Evolutionary conservation across 2,113 vertebrate species (phyloP).

Genomic region (Arvicanthis niloticus): DNA sequence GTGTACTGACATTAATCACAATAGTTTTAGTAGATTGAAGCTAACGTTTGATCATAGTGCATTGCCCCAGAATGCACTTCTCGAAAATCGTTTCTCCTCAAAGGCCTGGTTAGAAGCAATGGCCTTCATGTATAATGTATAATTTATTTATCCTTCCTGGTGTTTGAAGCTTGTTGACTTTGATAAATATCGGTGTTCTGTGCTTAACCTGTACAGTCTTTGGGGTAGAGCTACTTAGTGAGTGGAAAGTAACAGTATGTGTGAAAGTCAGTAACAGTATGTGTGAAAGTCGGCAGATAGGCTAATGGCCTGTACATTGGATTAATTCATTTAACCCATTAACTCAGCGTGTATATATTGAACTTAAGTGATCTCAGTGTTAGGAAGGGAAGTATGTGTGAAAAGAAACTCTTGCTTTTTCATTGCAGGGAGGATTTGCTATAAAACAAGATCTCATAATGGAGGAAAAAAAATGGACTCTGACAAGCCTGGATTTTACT

Average conservation of each 20-base stretch:
- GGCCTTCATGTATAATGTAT: constrained; percentile 45
- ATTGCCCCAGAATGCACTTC: constrained; percentile 1
- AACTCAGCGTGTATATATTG: constrained; percentile 4
- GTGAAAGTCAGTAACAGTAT: constrained; percentile 4
- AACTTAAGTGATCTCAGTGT: background rate
- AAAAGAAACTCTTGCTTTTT: constrained; percentile 14
- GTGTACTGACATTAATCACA: constrained; percentile 44
- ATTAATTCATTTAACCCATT: constrained; percentile 9
- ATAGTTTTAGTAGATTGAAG: constrained; percentile 39
- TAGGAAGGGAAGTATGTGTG: background rate
- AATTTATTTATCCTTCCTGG: constrained; percentile 59
- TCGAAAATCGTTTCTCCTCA: constrained; percentile 21
- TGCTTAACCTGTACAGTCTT: constrained; percentile 7
- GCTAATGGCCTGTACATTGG: background rate
- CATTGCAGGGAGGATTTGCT: background rate
- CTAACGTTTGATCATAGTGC: constrained; percentile 55
- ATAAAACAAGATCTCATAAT: background rate
- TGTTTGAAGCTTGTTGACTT: constrained; percentile 61
- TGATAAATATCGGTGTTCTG: constrained; percentile 63
- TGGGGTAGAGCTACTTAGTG: constrained; percentile 40
- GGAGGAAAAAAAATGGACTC: background rate
- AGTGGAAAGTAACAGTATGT: background rate
- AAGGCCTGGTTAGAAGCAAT: constrained; percentile 24
- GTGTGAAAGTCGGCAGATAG: background rate
- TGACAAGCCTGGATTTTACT: background rate